Percentiles rank a stretch among this genome's conserved stretches.
Evolutionary conservation across 2,797 vertebrate genomes (phyloP).

Genomic region (Tympanoctomys barrerae): DNA sequence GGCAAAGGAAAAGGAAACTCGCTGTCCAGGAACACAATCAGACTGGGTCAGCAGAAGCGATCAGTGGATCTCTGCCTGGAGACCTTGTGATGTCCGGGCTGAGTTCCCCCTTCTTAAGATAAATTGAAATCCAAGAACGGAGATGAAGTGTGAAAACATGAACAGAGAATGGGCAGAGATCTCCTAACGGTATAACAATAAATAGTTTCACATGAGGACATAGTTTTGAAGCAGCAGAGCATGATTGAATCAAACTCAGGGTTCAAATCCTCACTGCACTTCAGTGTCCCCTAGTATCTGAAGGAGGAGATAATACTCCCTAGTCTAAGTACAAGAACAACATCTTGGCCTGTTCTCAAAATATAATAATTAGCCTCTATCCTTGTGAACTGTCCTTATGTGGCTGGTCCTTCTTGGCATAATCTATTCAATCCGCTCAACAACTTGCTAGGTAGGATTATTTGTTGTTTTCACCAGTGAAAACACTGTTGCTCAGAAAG

Average conservation of each 20-base stretch:
- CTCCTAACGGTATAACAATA: not conserved
- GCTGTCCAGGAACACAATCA: not conserved
- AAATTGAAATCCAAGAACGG: not conserved
- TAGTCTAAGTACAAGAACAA: not conserved
- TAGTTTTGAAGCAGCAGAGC: not conserved
- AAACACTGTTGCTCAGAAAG: conserved; percentile 19
- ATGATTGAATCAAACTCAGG: not conserved
- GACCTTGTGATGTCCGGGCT: not conserved
- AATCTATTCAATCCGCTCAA: not conserved
- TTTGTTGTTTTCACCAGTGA: not conserved
- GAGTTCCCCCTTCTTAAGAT: not conserved
- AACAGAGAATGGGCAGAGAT: not conserved
- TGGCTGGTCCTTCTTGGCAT: not conserved
- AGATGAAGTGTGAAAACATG: not conserved
- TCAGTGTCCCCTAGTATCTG: not conserved
- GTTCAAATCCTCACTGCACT: not conserved
- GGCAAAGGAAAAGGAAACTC: not conserved
- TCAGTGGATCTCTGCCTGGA: not conserved
- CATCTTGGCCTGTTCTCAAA: not conserved
- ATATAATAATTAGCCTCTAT: not conserved
- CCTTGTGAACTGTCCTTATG: not conserved
- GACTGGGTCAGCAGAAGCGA: not conserved
- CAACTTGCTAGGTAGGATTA: not conserved
- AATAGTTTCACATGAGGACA: not conserved
- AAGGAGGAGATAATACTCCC: not conserved